These are phyloP conservation scores for Eupeodes luniger DNA, from an alignment of 2,888 invertebrate genomes.

Conservation along the genomic window DNA sequence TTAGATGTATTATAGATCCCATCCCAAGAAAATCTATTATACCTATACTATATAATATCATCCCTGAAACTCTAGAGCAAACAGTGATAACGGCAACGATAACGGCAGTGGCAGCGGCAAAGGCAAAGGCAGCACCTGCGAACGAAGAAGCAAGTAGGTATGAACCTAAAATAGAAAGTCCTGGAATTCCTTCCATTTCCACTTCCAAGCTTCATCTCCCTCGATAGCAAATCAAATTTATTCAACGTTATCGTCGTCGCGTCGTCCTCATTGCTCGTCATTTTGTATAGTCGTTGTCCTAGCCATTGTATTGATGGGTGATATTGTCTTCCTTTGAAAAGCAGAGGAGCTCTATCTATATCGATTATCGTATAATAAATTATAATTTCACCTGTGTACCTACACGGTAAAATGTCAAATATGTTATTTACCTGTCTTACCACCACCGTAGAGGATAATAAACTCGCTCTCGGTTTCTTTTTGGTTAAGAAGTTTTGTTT, in stretches of 20 bases:
- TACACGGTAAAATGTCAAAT: slow-evolving; percentile 72
- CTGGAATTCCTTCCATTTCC: slow-evolving; percentile 57
- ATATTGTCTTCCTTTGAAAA: slow-evolving; percentile 25
- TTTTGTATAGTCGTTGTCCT: slow-evolving; percentile 50
- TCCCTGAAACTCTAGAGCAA: slow-evolving; percentile 62
- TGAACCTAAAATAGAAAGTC: slow-evolving; percentile 68
- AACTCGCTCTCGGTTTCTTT: slow-evolving; percentile 57
- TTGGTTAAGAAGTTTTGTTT: neutral
- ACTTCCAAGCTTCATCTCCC: slow-evolving; percentile 33
- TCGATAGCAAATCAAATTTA: slow-evolving; percentile 73
- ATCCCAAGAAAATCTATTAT: slow-evolving; percentile 35
- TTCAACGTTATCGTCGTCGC: slow-evolving; percentile 50
- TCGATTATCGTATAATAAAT: slow-evolving; percentile 74
- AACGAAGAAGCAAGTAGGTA: slow-evolving; percentile 27
- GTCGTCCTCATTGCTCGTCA: slow-evolving; percentile 25
- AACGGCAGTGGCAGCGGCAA: too few relatives aligned
- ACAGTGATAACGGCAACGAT: slow-evolving; percentile 41
- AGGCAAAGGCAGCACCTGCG: slow-evolving; percentile 31
- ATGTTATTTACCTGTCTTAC: slow-evolving; percentile 74
- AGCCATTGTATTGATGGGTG: slow-evolving; percentile 24
- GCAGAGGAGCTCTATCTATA: slow-evolving; percentile 59
- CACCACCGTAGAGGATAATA: slow-evolving; percentile 57
- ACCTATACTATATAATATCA: slow-evolving; percentile 36
- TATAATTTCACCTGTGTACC: slow-evolving; percentile 72
- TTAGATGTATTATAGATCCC: slow-evolving; percentile 58